Evolutionary conservation across 2,888 invertebrate species (phyloP).

Genomic region (Drosophila bunnanda): DNA sequence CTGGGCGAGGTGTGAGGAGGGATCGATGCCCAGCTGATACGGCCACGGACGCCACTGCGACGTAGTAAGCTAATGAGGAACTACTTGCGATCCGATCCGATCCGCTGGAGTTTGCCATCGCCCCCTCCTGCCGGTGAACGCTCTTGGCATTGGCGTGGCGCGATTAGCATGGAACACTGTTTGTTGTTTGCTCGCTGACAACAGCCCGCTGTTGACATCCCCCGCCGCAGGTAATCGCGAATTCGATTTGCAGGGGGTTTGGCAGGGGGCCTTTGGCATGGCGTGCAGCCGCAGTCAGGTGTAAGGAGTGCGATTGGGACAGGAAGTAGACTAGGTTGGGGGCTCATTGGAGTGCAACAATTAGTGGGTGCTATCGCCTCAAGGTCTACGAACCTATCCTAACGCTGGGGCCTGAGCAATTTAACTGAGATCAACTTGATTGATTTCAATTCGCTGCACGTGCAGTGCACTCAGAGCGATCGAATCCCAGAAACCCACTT

Average conservation of each 20-base stretch:
- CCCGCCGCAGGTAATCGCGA: constrained; percentile 40
- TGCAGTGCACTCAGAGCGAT: constrained; percentile 59
- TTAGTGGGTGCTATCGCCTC: not conserved
- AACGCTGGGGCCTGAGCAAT: constrained; percentile 28
- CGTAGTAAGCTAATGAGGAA: constrained; percentile 18
- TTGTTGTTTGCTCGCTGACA: constrained; percentile 50
- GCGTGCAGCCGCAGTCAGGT: constrained; percentile 9
- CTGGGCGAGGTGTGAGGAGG: constrained; percentile 19
- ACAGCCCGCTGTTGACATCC: constrained; percentile 47
- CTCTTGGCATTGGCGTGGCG: constrained; percentile 43
- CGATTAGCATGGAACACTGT: constrained; percentile 26
- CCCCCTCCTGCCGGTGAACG: constrained; percentile 7
- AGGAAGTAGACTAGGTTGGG: not conserved
- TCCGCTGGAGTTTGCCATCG: constrained; percentile 4
- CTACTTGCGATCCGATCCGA: constrained; percentile 4
- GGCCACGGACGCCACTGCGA: constrained; percentile 22
- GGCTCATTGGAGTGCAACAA: not conserved
- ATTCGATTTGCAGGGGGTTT: constrained; percentile 17
- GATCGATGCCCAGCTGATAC: constrained; percentile 26
- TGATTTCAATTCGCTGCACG: constrained; percentile 68
- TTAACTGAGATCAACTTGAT: constrained; percentile 43
- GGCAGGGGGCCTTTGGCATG: not conserved
- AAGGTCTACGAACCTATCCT: constrained; percentile 19
- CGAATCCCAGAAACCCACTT: constrained; percentile 13
- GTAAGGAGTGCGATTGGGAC: not conserved